Percentiles rank a stretch among this genome's conserved stretches.
These are phyloP conservation scores for Drosophila bunnanda DNA, from an alignment of 2,888 invertebrate species.

Conservation along the genomic window DNA sequence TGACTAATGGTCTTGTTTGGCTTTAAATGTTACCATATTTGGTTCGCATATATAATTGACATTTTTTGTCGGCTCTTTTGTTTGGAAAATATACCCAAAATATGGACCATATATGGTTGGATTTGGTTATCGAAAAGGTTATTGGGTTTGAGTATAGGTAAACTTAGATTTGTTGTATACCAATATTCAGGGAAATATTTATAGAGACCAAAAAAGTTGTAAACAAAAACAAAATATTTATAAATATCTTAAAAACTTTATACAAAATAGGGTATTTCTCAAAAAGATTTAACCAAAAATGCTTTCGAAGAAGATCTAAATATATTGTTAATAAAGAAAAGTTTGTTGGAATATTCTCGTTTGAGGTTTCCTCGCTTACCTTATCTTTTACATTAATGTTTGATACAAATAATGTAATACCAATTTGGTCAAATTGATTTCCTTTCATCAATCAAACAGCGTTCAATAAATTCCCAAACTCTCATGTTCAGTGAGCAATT, in stretches of 20 bases:
- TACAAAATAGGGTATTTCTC: neutral
- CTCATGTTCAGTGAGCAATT: slow-evolving; percentile 40
- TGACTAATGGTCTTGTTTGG: slow-evolving; percentile 27
- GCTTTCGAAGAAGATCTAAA: neutral
- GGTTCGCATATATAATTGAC: slow-evolving; percentile 21
- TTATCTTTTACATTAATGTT: neutral
- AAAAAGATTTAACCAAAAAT: neutral
- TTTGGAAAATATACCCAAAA: slow-evolving; percentile 12
- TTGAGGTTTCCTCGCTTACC: too few species aligned
- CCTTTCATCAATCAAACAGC: slow-evolving; percentile 19
- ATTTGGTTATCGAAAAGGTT: neutral
- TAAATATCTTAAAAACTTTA: neutral
- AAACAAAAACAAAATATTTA: neutral
- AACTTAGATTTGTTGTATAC: neutral
- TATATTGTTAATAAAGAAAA: neutral
- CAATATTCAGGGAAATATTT: neutral
- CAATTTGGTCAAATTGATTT: slow-evolving; percentile 17
- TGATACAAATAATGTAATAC: neutral
- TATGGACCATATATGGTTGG: slow-evolving; percentile 1
- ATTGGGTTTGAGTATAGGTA: neutral
- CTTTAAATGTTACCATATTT: slow-evolving; percentile 8
- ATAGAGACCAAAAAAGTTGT: neutral
- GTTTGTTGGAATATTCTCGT: too few species aligned
- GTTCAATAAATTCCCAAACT: slow-evolving; percentile 21
- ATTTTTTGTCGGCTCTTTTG: slow-evolving; percentile 17